Base-by-base conservation (phyloP, 2,797 vertebrate genomes). In the Malurus leucopterus region DNA sequence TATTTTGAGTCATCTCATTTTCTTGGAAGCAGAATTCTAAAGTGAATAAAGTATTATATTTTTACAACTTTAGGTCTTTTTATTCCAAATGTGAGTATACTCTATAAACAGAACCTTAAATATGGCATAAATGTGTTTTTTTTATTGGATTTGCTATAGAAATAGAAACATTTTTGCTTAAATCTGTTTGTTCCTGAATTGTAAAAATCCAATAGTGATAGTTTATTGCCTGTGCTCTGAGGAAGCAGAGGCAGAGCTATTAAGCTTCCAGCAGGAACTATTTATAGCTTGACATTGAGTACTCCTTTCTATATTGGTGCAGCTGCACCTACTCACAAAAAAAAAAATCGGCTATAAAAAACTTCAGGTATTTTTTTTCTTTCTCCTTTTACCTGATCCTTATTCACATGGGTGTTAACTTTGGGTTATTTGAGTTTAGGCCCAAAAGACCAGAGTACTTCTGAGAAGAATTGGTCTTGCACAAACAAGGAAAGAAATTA, bases 211-310 rank as follows among this genome's bases (percentile, higher is more conserved):
- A 94, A 95, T 96, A 82, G 57, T 93, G 93, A 67, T 94, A 87
- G 92, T 97, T 97, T 97, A 97, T 97, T 95, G 92, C 95, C 89
- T 95, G 74, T 94, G 95, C 93, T 96, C 71, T 90, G 90, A 89
- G 96, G 95, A 96, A 84, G 95, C 96, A 92, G 77, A 96, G 68
- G 92, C 93, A 96, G 89, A 97, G 93, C 95, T 95, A 94, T 96
- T 96, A 95, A 92, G 91, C 80, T 95, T 82, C 91, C 90, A 95
- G 94, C 94, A 93, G 92, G 94, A 96, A 77, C 97, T 97, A 97
- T 97, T 97, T 97, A 97, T 97, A 97, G 89, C 91, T 95, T 95
- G 95, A 97, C 97, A 96, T 96, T 87, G 95, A 96, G 92, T 95
- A 94, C 84, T 95, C 95, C 87, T 97, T 96, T 97, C 96, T 97